phyloP scores from a whole-genome alignment of 2,888 invertebrate genomes.

The Heliconius hortense region DNA sequence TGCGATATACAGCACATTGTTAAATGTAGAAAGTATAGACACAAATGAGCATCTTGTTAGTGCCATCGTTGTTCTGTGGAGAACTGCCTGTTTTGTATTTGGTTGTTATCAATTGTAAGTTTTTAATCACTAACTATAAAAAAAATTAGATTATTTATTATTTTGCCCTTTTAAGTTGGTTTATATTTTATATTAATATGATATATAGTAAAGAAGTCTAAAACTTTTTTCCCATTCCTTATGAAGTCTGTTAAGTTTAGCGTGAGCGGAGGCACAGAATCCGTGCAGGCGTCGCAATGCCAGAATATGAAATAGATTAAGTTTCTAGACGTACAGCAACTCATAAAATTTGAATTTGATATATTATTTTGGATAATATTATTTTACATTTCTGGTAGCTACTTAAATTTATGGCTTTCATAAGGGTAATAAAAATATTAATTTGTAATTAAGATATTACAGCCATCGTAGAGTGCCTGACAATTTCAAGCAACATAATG shows the following conservation, averaged over 20 bases:
- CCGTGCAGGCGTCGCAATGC: conserved; percentile 2
- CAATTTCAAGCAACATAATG: neutral
- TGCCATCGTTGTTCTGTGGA: neutral
- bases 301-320: conserved; percentile 18
- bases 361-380: conserved; percentile 4
- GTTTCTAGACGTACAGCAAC: conserved; percentile 12
- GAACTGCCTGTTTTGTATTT: neutral
- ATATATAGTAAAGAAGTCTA: neutral
- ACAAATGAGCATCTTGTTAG: conserved; percentile 9
- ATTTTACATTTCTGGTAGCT: neutral
- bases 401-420: neutral
- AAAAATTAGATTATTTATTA: too few relatives aligned
- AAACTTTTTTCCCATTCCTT: neutral
- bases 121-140: neutral
- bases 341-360: neutral
- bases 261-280: neutral
- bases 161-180: too few relatives aligned
- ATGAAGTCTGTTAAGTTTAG: conserved; percentile 9
- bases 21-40: neutral
- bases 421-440: too few relatives aligned
- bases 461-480: neutral
- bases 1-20: neutral
- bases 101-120: neutral
- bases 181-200: neutral
- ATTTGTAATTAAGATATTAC: too few relatives aligned